phyloP scores from a whole-genome alignment of 2,888 invertebrate species.

The Timema cristinae region DNA sequence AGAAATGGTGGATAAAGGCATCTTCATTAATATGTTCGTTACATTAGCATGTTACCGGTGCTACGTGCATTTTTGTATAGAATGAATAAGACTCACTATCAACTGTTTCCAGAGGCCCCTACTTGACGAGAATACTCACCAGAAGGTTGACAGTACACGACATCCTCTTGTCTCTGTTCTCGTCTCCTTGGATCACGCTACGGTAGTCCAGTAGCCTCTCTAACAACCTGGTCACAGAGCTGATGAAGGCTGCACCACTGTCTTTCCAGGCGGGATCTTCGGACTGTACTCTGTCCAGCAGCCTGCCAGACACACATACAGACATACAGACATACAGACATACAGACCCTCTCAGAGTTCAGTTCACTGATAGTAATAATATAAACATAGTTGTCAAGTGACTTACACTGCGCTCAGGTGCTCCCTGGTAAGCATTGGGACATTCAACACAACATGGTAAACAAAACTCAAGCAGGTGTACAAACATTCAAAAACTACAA shows the following conservation, averaged over 20 bases:
- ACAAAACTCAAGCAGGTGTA: background rate
- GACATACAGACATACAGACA: background rate
- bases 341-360: background rate
- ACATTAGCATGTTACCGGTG: no score
- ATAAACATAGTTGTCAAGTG: background rate
- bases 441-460: background rate
- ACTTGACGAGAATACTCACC: conserved; percentile 51
- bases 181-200: conserved; percentile 92
- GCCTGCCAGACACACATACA: conserved; percentile 47
- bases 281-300: conserved; percentile 79
- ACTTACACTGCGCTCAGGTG: conserved; percentile 31
- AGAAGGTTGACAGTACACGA: conserved; percentile 92
- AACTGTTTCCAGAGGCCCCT: no score
- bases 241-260: conserved; percentile 87
- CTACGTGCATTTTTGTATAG: no score
- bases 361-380: background rate
- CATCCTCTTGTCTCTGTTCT: conserved; percentile 93
- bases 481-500: no score
- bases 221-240: conserved; percentile 82
- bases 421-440: conserved; percentile 25
- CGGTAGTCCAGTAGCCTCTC: conserved; percentile 90
- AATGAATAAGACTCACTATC: no score
- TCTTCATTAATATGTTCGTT: no score
- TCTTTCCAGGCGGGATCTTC: conserved; percentile 87
- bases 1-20: no score